Evolutionary conservation across 2,888 invertebrate species (phyloP), one percentile per base, ranked within the genome.

Genomic region (Hartigia nigra): DNA sequence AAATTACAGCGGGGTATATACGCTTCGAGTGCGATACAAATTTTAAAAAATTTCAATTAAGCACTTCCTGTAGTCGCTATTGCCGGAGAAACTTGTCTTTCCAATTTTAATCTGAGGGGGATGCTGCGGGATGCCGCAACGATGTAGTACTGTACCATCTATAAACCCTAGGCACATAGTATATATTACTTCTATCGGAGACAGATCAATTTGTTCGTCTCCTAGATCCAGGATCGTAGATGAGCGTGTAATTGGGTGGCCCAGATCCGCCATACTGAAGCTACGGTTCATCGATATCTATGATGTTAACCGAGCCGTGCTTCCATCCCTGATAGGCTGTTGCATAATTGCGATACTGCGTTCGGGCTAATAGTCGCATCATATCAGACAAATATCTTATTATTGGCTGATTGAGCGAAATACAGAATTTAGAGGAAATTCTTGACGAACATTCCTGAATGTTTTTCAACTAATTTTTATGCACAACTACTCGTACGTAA

Each of bases 131-230:
- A 23, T 9, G 55, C 55, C 55, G 23, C 55, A 23, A 23, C 23
- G 9, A 55, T 9, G 55, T 55, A 23, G 23, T 55, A 23, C 55
- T 55, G 72, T 72, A 34, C 32, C 31, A 31, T 36, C 69, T 32
- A 75, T 12, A 35, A 70, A 31, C 77, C 31, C 31, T 2, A 11
- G 12, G 12, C 75, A 72, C 12, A n/a, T 37, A 23, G 14, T 23
- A 12, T 39, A 31, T 55, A 55, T 55, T 55, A 55, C 55, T 55
- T 55, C 55, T 55, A 55, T 9, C 55, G 55, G 55, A 85, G 86
- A 86, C 86, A 85, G 87, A 89, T 88, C 88, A 90, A 90, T 89
- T 89, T 88, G 87, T 88, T 85, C 87, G 84, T 88, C 87, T 90
- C 88, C 85, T 86, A 87, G 87, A 88, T 87, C 87, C 86, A 82